Evolutionary conservation across 2,888 invertebrate genomes (phyloP).

Genomic region (Thalpophila matura): DNA sequence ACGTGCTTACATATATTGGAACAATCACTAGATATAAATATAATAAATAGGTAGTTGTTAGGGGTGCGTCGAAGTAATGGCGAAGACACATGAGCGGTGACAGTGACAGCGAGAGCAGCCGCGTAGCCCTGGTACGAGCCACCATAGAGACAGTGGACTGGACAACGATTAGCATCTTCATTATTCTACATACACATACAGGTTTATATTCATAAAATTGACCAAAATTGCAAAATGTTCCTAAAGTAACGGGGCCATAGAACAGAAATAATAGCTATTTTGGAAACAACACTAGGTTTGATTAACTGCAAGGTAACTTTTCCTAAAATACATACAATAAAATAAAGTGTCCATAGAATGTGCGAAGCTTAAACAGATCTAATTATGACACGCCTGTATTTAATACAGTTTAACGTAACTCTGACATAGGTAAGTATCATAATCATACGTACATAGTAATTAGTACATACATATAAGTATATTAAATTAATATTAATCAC

Average conservation of each 20-base stretch:
- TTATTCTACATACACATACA: slow-evolving; percentile 81
- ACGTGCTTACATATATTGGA: slow-evolving; percentile 80
- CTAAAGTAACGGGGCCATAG: slow-evolving; percentile 64
- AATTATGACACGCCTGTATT: slow-evolving; percentile 76
- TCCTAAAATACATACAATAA: slow-evolving; percentile 61
- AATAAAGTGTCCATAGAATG: slow-evolving; percentile 65
- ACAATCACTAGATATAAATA: slow-evolving; percentile 77
- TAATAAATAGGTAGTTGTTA: slow-evolving; percentile 63
- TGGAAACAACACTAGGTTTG: slow-evolving; percentile 56
- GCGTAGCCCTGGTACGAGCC: slow-evolving; percentile 41
- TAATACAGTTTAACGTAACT: slow-evolving; percentile 76
- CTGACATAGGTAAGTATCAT: slow-evolving; percentile 69
- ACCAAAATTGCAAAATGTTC: slow-evolving; percentile 84
- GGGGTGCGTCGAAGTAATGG: slow-evolving; percentile 77
- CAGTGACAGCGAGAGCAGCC: slow-evolving; percentile 52
- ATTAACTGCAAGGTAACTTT: slow-evolving; percentile 61
- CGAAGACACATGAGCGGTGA: slow-evolving; percentile 64
- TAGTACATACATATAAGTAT: slow-evolving; percentile 69
- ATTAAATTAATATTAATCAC: slow-evolving; percentile 84
- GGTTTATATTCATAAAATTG: slow-evolving; percentile 82
- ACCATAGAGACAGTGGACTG: slow-evolving; percentile 72
- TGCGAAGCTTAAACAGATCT: slow-evolving; percentile 72
- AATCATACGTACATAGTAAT: slow-evolving; percentile 67
- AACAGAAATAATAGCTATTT: slow-evolving; percentile 61
- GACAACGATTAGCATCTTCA: slow-evolving; percentile 78